Evolutionary conservation across 2,797 vertebrate genomes (phyloP).

Genomic region (Pseudomugil tenellus): DNA sequence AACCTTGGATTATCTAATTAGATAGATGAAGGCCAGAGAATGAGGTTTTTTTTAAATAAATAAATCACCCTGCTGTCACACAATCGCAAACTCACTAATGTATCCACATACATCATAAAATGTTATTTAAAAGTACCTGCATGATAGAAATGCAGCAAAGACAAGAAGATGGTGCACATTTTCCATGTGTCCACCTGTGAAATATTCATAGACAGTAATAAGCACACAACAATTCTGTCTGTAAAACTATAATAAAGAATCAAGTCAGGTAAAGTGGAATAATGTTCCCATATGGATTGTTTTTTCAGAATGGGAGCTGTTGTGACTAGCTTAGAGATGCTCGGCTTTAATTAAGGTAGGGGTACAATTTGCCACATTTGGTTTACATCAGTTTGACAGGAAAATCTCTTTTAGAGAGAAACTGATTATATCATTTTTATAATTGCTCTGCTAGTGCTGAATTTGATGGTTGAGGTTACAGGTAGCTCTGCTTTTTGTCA

Average conservation of each 20-base stretch:
- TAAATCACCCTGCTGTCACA: constrained; percentile 12
- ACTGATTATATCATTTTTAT: constrained; percentile 27
- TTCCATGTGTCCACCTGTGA: background rate
- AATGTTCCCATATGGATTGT: constrained; percentile 16
- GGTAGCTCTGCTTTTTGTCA: constrained; percentile 57
- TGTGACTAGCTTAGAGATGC: constrained; percentile 10
- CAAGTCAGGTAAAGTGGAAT: background rate
- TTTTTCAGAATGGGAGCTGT: constrained; percentile 18
- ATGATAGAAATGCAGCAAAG: constrained; percentile 1
- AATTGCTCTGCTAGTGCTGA: constrained; percentile 19
- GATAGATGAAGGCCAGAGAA: constrained; percentile 32
- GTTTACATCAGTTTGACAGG: background rate
- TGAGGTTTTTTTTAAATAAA: constrained; percentile 31
- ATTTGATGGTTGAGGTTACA: constrained; percentile 58
- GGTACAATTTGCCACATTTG: background rate
- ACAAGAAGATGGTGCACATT: background rate
- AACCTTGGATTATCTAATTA: constrained; percentile 49
- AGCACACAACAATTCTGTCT: background rate
- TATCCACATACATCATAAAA: constrained; percentile 24
- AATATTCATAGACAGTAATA: background rate
- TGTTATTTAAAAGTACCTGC: constrained; percentile 16
- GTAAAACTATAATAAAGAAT: constrained; percentile 9
- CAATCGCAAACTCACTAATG: constrained; percentile 11
- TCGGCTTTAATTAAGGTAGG: constrained; percentile 23
- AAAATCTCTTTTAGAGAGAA: constrained; percentile 6